Base-by-base conservation (phyloP, 2,113 vertebrate species). In the Syngnathus typhle region DNA sequence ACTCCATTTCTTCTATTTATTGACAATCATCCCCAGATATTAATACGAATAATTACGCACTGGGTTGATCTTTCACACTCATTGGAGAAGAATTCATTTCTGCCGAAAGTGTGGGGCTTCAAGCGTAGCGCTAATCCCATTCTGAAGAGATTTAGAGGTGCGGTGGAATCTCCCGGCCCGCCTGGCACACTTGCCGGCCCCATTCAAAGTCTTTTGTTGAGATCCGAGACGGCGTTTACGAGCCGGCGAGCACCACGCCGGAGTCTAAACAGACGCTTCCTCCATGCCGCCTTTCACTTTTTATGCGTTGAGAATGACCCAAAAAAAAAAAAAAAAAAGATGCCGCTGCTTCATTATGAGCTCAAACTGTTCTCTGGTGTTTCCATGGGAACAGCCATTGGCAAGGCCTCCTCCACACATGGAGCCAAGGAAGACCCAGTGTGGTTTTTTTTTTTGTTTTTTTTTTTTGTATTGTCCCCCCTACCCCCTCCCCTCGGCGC, bases 331-430 rank as follows among this genome's bases (percentile, higher is more conserved):
- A 78, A 80, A 75, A 85, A 81, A 78, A 83, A 47, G 75, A 84
- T 51, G 68, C 68, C 18, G 55, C 19, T 21, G 59, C 78, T 80
- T 83, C 78, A 80, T 88, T 75, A 86, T 82, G 68, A 77, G 78
- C 67, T 1, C 44, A 15, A 58, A 58, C 55, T 1, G 51, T 88
- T 84, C 75, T 77, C 49, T 19, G 73, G 70, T 23, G 82, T 91
- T 76, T 71, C 85, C 80, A 79, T 85, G 85, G 84, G 37, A 77
- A 90, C 72, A 60, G 75, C 78, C 74, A 83, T 80, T 72, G 81
- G 81, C 78, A 70, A 46, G 56, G 74, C 76, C 62, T 66, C 75
- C 61, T 83, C 71, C 67, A 80, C 69, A 76, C 79, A 85, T 77
- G 79, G 78, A 82, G 70, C 74, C 70, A 82, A 44, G 39, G 39